These are phyloP conservation scores for Leptobrachium leishanense DNA, from an alignment of 2,113 vertebrate genomes.

Conservation along the genomic window DNA sequence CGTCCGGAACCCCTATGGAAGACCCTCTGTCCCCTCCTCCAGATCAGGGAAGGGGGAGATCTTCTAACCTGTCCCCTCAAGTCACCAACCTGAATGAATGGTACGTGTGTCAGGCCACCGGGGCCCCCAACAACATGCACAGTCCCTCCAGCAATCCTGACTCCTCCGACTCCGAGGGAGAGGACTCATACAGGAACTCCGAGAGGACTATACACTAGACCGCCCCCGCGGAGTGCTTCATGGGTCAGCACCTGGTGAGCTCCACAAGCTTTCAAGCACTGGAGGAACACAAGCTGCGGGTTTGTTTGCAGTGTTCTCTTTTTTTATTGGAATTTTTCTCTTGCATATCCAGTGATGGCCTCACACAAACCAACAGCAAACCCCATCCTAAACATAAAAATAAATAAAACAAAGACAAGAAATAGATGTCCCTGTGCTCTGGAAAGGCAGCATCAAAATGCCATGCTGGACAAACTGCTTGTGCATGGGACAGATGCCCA, in stretches of 20 bases:
- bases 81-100: slow-evolving; percentile 97
- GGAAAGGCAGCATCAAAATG: slow-evolving; percentile 50
- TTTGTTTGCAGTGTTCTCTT: slow-evolving; percentile 58
- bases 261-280: slow-evolving; percentile 48
- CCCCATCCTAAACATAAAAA: slow-evolving; percentile 73
- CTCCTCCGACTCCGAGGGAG: slow-evolving; percentile 84
- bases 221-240: not conserved
- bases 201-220: slow-evolving; percentile 87
- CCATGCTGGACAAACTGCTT: slow-evolving; percentile 47
- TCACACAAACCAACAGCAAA: slow-evolving; percentile 57
- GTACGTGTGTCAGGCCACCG: slow-evolving; percentile 93
- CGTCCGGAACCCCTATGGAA: slow-evolving; percentile 70
- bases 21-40: slow-evolving; percentile 75
- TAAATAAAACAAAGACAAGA: slow-evolving; percentile 44
- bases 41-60: slow-evolving; percentile 73
- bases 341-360: slow-evolving; percentile 15
- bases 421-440: slow-evolving; percentile 77
- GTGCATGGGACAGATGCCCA: slow-evolving; percentile 43
- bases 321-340: slow-evolving; percentile 67
- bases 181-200: slow-evolving; percentile 82
- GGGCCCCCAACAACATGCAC: slow-evolving; percentile 80
- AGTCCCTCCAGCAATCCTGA: slow-evolving; percentile 84
- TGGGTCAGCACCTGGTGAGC: slow-evolving; percentile 45
- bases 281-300: slow-evolving; percentile 18
- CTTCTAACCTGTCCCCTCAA: slow-evolving; percentile 83